Conservation (phyloP, 2,113 vertebrate species). For the Eulacestoma nigropectus region DNA sequence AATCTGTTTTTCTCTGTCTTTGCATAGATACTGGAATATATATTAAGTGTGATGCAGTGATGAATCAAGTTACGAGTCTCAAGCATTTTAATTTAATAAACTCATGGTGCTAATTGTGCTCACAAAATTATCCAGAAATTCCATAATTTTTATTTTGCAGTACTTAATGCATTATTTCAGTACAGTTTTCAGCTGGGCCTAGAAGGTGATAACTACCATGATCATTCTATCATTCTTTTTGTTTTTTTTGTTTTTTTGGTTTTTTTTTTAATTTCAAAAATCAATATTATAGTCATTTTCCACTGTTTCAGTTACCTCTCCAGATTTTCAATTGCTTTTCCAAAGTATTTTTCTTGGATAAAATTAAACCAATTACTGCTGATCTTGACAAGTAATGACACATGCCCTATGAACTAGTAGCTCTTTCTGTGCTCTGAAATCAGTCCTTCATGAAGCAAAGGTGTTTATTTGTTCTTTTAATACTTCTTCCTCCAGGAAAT, state of each 20-base stretch:
- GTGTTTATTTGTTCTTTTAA: neutral
- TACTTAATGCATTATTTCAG: neutral
- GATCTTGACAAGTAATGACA: neutral
- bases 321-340: conserved; percentile 9
- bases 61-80: neutral
- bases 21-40: neutral
- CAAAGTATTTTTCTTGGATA: neutral
- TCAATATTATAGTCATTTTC: neutral
- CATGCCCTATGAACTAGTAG: neutral
- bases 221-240: too few relatives aligned
- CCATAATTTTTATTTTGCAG: neutral
- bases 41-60: neutral
- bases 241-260: neutral
- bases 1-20: neutral
- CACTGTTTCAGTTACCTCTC: neutral
- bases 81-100: neutral
- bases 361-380: neutral
- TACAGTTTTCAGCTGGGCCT: neutral
- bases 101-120: neutral
- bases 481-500: neutral
- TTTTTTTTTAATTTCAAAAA: neutral
- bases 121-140: neutral
- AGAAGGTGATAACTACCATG: neutral
- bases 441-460: neutral
- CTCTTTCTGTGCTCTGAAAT: neutral